A percentile compares a stretch with the other conserved stretches of the same genome.
These are phyloP conservation scores for Ochlodes sylvanus DNA, from an alignment of 2,888 invertebrate genomes.

Conservation along the genomic window DNA sequence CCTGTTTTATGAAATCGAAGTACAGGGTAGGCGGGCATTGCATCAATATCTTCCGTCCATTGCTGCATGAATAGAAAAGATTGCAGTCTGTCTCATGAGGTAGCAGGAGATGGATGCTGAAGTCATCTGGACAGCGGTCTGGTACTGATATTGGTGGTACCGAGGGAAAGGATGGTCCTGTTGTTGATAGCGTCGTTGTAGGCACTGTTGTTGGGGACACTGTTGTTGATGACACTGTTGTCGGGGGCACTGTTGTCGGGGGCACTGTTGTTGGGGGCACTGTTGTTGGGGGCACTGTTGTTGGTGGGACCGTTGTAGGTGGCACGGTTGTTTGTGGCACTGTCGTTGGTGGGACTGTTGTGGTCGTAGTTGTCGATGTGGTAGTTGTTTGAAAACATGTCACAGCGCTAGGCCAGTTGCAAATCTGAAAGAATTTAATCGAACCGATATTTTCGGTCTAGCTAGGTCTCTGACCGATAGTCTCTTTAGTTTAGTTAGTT, in stretches of 20 bases:
- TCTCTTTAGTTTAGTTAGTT: too few relatives aligned
- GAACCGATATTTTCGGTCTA: too few relatives aligned
- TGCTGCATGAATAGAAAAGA: constrained; percentile 65
- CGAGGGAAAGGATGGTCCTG: neutral
- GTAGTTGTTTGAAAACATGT: constrained; percentile 1
- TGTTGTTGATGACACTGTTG: constrained; percentile 2
- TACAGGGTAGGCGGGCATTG: constrained; percentile 53
- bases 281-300: constrained; percentile 6
- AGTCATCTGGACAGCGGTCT: constrained; percentile 54
- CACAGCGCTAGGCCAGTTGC: constrained; percentile 11
- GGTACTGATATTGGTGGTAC: constrained; percentile 44
- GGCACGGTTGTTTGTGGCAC: neutral
- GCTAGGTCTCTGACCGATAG: too few relatives aligned
- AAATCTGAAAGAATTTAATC: constrained; percentile 2
- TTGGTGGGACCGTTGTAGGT: constrained; percentile 17
- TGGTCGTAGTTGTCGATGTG: constrained; percentile 8
- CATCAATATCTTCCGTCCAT: constrained; percentile 52
- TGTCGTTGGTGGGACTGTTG: too few relatives aligned
- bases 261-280: constrained; percentile 35
- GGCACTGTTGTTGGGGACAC: neutral
- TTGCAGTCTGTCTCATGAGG: constrained; percentile 64
- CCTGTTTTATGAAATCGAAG: constrained; percentile 59
- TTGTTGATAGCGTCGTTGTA: neutral
- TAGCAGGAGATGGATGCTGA: constrained; percentile 41
- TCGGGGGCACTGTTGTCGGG: constrained; percentile 38